A percentile compares a stretch with the other conserved stretches of the same genome.
These are phyloP conservation scores for Brachymystax lenok DNA, from an alignment of 2,797 vertebrate species.

Conservation along the genomic window DNA sequence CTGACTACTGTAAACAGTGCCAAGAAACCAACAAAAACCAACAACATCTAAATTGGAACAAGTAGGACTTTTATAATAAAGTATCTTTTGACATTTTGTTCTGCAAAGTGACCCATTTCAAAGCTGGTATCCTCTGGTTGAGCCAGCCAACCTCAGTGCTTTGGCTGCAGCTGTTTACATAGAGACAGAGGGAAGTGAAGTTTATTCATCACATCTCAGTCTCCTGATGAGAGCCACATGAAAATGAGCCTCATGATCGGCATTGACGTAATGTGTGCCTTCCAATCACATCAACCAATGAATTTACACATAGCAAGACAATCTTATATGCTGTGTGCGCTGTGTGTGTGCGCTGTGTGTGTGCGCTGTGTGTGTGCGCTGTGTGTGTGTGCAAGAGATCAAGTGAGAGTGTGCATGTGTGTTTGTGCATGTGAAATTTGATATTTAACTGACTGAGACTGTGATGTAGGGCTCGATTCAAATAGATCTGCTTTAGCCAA, in stretches of 20 bases:
- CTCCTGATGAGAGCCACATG: background rate
- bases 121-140: background rate
- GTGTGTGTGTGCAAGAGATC: background rate
- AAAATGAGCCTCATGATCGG: background rate
- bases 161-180: background rate
- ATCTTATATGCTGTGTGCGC: background rate
- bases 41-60: background rate
- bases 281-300: background rate
- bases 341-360: background rate
- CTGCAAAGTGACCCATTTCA: conserved; percentile 32
- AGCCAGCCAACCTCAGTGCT: background rate
- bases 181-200: background rate
- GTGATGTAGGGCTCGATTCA: no score
- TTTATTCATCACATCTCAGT: background rate
- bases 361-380: background rate
- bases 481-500: no score
- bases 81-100: conserved; percentile 37
- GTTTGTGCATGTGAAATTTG: background rate
- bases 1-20: background rate
- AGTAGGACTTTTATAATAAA: background rate
- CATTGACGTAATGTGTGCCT: conserved; percentile 7
- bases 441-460: no score
- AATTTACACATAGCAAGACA: background rate
- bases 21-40: conserved; percentile 3
- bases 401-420: background rate